Evolutionary conservation across 2,797 vertebrate genomes (phyloP), one percentile per base, ranked within the genome.

Genomic region (Gymnocypris eckloni): DNA sequence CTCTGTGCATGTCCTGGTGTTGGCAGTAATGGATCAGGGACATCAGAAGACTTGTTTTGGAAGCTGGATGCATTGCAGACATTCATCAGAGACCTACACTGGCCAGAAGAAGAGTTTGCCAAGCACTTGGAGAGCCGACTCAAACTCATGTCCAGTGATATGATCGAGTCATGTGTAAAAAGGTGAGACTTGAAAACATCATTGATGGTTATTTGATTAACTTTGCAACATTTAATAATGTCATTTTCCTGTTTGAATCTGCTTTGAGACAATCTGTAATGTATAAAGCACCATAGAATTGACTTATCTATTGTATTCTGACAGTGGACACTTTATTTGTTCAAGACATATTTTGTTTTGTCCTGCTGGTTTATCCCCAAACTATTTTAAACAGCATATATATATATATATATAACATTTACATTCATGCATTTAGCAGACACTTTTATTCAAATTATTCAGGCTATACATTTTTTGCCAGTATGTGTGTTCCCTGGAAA

Each of bases 41-140:
- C 98, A 0, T 99, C 98, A 0, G 98, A 99, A 93, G 98, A 99
- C 90, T 95, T 99, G 88, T 99, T 99, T 94, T 99, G 98, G 98
- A 99, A 99, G 93, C 95, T 99, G 1, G 98, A 99, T 71, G 98
- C 98, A 88, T 95, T 99, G 50, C 98, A 99, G 94, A 99, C 98
- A n/a, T 99, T 99, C 93, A 99, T 99, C 91, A 95, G 95, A 90
- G 98, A 99, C 89, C 96, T 99, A 76, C 98, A 99, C 91, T 99
- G 98, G 98, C 98, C 98, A 0, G 98, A 99, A 88, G 98, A 99
- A 93, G 98, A 99, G 94, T 99, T 99, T 90, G 97, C 97, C 50
- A 99, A 99, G 88, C 98, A 99, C 91, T 93, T 99, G 83, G 98
- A 99, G 92, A 98, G 96, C 76, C 96, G 98, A 71, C 95, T 99